These are phyloP conservation scores for Lytechinus pictus DNA, from an alignment of 35 echinoderm and acorn worm species.

Conservation along the genomic window DNA sequence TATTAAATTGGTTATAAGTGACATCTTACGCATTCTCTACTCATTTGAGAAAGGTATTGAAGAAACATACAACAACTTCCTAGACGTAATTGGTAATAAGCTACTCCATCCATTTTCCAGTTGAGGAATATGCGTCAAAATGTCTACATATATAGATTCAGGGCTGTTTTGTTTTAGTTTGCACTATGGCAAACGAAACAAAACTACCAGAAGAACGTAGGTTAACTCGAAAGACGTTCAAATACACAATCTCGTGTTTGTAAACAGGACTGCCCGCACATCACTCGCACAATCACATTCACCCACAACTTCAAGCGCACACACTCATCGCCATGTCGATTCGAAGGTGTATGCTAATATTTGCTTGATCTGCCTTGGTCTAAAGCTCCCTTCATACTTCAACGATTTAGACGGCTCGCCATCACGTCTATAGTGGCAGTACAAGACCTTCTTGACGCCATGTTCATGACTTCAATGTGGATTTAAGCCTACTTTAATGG, in stretches of 20 bases:
- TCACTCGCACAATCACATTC: background rate
- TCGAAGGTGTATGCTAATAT: background rate
- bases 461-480: too few species aligned
- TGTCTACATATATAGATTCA: background rate
- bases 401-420: too few species aligned
- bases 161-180: background rate
- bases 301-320: background rate
- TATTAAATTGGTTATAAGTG: too few species aligned
- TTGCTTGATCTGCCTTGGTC: background rate
- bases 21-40: too few species aligned
- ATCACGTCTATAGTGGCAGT: too few species aligned
- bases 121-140: too few species aligned
- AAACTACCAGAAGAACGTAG: background rate
- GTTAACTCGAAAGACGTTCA: background rate
- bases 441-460: too few species aligned
- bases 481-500: too few species aligned
- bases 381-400: background rate
- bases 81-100: too few species aligned
- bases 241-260: conserved; percentile 10
- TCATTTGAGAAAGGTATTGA: too few species aligned
- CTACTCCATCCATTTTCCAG: too few species aligned
- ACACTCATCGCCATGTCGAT: background rate
- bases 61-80: too few species aligned
- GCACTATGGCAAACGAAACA: background rate
- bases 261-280: background rate